phyloP scores from a whole-genome alignment of 2,797 vertebrate species.

The Chanos chanos region DNA sequence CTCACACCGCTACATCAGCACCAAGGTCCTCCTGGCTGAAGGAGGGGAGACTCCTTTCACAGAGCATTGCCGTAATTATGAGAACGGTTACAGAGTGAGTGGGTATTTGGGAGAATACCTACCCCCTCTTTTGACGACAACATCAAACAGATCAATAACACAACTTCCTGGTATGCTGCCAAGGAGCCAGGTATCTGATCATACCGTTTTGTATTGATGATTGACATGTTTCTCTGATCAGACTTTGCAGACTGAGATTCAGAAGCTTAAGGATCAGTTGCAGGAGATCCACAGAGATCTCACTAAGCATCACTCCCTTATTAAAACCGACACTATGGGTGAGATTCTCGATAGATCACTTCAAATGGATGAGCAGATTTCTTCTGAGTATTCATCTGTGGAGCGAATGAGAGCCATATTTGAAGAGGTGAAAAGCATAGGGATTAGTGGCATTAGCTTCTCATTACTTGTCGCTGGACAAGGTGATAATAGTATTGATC shows the following conservation, averaged over 20 bases:
- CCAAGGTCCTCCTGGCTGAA: conserved; percentile 78
- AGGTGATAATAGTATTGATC: neutral
- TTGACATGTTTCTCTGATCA: conserved; percentile 40
- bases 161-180: no score
- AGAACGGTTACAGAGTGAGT: conserved; percentile 75
- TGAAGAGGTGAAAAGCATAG: conserved; percentile 68
- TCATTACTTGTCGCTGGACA: neutral
- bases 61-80: conserved; percentile 74
- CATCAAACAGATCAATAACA: neutral
- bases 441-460: neutral
- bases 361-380: conserved; percentile 72
- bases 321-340: conserved; percentile 75
- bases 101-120: neutral
- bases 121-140: neutral
- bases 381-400: conserved; percentile 65
- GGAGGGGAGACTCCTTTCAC: conserved; percentile 70
- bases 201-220: no score
- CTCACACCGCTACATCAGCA: conserved; percentile 77
- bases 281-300: conserved; percentile 82
- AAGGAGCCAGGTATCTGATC: no score
- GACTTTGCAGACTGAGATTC: conserved; percentile 73
- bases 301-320: conserved; percentile 82
- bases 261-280: conserved; percentile 80
- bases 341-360: conserved; percentile 75
- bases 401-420: conserved; percentile 74